Evolutionary conservation across 2,113 vertebrate species (phyloP).

Genomic region (Lonchura striata): DNA sequence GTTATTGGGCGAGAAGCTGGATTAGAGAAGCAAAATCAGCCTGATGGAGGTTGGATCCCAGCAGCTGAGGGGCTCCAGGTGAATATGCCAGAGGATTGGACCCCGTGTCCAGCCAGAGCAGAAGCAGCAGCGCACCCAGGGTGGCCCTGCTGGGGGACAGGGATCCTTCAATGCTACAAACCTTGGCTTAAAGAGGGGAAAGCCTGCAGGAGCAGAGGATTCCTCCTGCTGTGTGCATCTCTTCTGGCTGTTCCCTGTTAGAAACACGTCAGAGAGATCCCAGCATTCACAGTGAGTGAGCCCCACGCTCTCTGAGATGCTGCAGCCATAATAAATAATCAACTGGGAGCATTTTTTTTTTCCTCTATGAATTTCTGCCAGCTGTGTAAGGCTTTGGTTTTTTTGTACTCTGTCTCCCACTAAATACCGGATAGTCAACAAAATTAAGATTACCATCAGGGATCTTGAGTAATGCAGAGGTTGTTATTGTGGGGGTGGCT

Average conservation of each 20-base stretch:
- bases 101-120: background rate
- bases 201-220: background rate
- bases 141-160: background rate
- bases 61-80: background rate
- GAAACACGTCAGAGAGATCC: background rate
- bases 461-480: background rate
- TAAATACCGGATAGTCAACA: constrained; percentile 19
- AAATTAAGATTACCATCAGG: constrained; percentile 39
- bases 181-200: background rate
- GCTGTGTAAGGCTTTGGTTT: background rate
- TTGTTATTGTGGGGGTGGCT: background rate
- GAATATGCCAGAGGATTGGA: background rate
- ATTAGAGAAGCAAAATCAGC: background rate
- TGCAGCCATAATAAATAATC: background rate
- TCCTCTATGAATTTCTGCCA: background rate
- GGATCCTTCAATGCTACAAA: background rate
- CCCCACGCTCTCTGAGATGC: background rate
- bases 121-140: accelerated
- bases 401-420: constrained; percentile 10
- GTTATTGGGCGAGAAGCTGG: background rate
- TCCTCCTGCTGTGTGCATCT: background rate
- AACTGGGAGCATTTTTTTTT: background rate
- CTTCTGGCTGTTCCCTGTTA: background rate
- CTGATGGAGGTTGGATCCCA: background rate
- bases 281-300: accelerated